Evolutionary conservation across 2,888 invertebrate species (phyloP).

Genomic region (Phyllotreta striolata): DNA sequence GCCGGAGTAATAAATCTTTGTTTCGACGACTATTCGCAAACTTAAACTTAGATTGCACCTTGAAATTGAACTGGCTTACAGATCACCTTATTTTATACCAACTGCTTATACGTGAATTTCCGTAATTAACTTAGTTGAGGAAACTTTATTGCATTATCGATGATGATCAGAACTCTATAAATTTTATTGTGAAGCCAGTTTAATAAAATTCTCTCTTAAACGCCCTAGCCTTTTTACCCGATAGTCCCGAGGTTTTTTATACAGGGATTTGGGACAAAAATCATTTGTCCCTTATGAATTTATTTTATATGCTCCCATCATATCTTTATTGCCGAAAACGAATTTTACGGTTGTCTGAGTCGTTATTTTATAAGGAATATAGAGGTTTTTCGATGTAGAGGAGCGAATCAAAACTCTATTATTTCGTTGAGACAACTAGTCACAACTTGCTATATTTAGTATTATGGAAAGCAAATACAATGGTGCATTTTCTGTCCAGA

Average conservation of each 20-base stretch:
- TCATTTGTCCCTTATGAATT: conserved; percentile 8
- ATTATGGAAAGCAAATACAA: no score
- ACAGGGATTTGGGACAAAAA: no score
- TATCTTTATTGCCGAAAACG: conserved; percentile 17
- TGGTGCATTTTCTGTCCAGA: no score
- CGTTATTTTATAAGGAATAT: conserved; percentile 14
- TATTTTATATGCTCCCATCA: conserved; percentile 6
- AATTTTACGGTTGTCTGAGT: conserved; percentile 8
- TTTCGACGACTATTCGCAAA: conserved; percentile 13
- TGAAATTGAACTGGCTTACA: conserved; percentile 1
- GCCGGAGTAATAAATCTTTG: conserved; percentile 10
- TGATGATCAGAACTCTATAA: no score
- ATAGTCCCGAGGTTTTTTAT: no score
- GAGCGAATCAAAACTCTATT: no score
- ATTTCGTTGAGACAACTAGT: no score
- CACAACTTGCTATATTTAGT: no score
- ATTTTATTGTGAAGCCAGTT: no score
- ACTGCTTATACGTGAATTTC: conserved; percentile 5
- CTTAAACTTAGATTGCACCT: conserved; percentile 10
- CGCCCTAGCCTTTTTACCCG: no score
- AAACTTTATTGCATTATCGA: background rate
- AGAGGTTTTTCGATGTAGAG: background rate
- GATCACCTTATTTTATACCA: conserved; percentile 7
- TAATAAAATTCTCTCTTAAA: no score
- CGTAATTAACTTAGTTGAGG: conserved; percentile 7